Evolutionary conservation across 92 coral and sea anemone genomes (phyloP).

Genomic region (Phenganax subtilis): DNA sequence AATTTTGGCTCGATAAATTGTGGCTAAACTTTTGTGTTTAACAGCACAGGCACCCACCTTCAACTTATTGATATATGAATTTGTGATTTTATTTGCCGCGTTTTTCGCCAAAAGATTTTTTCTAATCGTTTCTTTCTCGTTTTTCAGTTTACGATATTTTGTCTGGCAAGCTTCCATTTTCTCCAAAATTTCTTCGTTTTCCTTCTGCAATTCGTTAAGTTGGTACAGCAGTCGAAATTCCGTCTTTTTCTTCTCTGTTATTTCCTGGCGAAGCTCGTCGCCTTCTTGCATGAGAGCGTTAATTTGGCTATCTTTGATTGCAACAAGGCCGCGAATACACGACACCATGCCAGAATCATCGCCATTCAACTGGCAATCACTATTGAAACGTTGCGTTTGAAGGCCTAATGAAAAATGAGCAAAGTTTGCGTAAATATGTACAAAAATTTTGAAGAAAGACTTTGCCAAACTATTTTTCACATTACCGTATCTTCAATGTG

Average conservation of each 20-base stretch:
- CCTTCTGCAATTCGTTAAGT: conserved; percentile 11
- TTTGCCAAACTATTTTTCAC: no score
- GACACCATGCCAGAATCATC: conserved; percentile 10
- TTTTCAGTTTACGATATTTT: conserved; percentile 29
- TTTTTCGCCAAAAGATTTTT: conserved; percentile 11
- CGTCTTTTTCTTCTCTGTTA: conserved; percentile 14
- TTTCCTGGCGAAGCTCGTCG: conserved; percentile 8
- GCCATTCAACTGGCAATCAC: background rate
- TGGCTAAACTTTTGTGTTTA: background rate
- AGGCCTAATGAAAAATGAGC: background rate
- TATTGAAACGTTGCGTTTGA: background rate
- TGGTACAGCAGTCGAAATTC: conserved; percentile 20
- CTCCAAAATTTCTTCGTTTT: conserved; percentile 9
- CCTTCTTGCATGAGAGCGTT: background rate
- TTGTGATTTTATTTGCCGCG: conserved; percentile 28
- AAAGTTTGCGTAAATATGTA: no score
- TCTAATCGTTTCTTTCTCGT: conserved; percentile 21
- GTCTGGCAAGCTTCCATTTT: conserved; percentile 19
- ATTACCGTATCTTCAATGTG: no score
- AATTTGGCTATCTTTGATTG: conserved; percentile 28
- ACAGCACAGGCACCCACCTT: conserved; percentile 12
- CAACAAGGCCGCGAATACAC: conserved; percentile 28
- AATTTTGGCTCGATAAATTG: background rate
- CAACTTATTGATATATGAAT: conserved; percentile 9
- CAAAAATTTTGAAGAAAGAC: no score